phyloP scores from a whole-genome alignment of 1,140 invertebrate species.

The Pachypeltis micranthus region DNA sequence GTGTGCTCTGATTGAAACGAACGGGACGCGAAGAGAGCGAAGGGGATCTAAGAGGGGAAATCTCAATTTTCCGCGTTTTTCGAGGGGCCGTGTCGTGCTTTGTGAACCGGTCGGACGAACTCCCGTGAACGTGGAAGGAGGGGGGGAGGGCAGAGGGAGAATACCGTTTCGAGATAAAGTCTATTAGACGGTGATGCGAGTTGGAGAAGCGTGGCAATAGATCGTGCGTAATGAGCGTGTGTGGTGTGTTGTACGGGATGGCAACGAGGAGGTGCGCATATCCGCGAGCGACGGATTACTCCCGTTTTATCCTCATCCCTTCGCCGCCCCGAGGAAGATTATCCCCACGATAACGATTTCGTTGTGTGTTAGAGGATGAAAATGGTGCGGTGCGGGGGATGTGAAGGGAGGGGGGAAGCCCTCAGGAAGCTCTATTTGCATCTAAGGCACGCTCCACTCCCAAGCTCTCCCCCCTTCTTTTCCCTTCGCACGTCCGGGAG shows the following conservation, averaged over 20 bases:
- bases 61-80: too few relatives aligned
- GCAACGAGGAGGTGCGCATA: neutral
- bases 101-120: too few relatives aligned
- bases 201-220: neutral
- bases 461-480: too few relatives aligned
- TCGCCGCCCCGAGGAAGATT: neutral
- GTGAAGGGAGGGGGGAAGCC: too few relatives aligned
- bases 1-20: too few relatives aligned
- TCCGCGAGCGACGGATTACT: too few relatives aligned
- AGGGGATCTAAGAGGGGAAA: too few relatives aligned
- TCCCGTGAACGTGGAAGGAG: neutral
- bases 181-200: neutral
- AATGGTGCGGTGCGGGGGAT: too few relatives aligned
- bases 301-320: slow-evolving; percentile 1
- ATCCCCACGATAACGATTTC: slow-evolving; percentile 4
- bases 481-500: too few relatives aligned
- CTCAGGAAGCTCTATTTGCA: slow-evolving; percentile 8
- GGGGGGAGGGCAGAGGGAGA: neutral
- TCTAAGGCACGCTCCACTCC: slow-evolving; percentile 5
- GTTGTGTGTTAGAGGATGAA: too few relatives aligned
- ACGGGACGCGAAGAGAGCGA: too few relatives aligned
- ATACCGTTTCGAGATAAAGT: slow-evolving; percentile 3
- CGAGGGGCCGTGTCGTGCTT: too few relatives aligned
- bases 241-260: neutral
- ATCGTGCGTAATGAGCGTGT: neutral